Evolutionary conservation across 2,113 vertebrate species (phyloP).

Genomic region (Cynopterus brachyotis): DNA sequence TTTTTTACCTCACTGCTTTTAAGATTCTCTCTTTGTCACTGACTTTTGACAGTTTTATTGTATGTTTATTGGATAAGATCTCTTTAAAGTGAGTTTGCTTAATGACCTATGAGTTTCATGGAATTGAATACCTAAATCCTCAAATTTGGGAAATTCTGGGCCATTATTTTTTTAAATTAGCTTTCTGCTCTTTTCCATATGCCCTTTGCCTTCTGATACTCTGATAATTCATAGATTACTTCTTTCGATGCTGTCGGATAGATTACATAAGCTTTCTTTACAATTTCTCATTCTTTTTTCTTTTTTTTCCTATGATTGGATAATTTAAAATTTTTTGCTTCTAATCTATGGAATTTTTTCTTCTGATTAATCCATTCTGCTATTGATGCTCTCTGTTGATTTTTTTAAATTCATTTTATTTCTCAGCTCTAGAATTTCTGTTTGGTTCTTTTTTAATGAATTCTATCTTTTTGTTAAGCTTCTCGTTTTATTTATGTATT

Average conservation of each 20-base stretch:
- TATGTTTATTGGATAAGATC: not conserved
- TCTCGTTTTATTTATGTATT: not conserved
- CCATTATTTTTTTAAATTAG: not conserved
- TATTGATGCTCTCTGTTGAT: not conserved
- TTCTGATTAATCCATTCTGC: not conserved
- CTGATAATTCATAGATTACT: not conserved
- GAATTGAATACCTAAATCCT: not conserved
- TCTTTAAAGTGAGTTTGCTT: not conserved
- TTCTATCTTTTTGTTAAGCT: too few species aligned
- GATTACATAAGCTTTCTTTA: not conserved
- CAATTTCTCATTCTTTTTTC: not conserved
- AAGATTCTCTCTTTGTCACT: not conserved
- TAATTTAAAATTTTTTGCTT: not conserved
- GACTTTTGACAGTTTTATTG: not conserved
- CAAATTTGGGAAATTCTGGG: not conserved
- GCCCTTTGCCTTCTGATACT: not conserved
- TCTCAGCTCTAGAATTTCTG: too few species aligned
- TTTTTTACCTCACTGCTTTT: not conserved
- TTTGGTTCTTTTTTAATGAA: too few species aligned
- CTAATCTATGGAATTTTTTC: not conserved
- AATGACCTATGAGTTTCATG: not conserved
- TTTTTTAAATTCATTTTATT: not conserved
- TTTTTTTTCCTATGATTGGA: not conserved
- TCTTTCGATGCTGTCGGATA: not conserved
- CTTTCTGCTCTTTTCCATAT: not conserved